These are phyloP conservation scores for Otocyon megalotis DNA, from an alignment of 2,113 vertebrate genomes.

Conservation along the genomic window DNA sequence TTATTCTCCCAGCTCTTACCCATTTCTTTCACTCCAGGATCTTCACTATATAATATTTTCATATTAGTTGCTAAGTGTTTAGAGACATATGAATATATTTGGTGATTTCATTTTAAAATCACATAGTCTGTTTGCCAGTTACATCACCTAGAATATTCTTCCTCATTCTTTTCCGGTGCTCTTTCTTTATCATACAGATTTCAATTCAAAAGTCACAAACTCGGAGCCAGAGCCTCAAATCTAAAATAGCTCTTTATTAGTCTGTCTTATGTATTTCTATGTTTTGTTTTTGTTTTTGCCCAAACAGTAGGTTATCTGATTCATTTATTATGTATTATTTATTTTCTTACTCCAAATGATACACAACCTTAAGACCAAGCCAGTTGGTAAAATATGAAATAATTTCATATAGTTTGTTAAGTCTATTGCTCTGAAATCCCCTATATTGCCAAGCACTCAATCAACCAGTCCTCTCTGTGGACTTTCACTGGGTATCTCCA, in stretches of 20 bases:
- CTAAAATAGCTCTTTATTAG: not conserved
- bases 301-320: not conserved
- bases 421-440: not conserved
- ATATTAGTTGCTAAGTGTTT: not conserved
- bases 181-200: not conserved
- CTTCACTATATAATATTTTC: not conserved
- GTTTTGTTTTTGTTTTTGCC: not conserved
- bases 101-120: not conserved
- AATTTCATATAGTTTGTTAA: not conserved
- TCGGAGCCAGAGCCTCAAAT: not conserved
- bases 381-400: conserved; percentile 13
- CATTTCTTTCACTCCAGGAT: not conserved
- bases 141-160: not conserved
- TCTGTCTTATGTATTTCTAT: not conserved
- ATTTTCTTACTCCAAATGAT: not conserved
- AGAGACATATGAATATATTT: not conserved
- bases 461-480: not conserved
- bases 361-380: not conserved
- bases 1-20: not conserved
- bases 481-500: rapidly evolving
- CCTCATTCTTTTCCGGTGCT: not conserved
- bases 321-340: not conserved
- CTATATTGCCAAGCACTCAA: not conserved
- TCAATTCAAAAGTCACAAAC: not conserved
- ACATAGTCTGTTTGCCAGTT: not conserved